Base-by-base conservation (phyloP, 2,888 invertebrate genomes). In the Imbricaverruca yamaguchii region DNA sequence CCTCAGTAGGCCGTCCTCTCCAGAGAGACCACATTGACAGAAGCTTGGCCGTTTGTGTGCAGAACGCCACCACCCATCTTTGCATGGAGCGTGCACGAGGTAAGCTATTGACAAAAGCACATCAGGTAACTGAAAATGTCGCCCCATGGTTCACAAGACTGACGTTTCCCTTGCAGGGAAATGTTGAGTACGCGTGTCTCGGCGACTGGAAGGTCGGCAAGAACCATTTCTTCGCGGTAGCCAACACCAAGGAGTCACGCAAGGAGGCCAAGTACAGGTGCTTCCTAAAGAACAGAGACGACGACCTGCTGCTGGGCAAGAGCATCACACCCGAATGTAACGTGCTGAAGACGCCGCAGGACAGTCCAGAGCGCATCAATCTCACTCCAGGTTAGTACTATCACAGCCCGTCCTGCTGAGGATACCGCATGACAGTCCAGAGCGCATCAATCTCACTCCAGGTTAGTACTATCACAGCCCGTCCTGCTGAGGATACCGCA, bases 211-310 rank as follows among this genome's bases (percentile, higher is more conserved):
- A 96, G 88, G 93, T 96, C 56, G 95, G 93, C 21, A 97, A 97
- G 86, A 97, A 98, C 88, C 96, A 97, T 86, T 98, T 93, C 87
- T 97, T 98, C 88, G 98, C 96, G 81, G 96, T 97, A n/a, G 95
- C 95, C 12, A 97, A 98, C 86, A 96, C 96, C 0, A 96, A 97
- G 85, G 96, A 97, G 87, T 96, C 97, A 12, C 91, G 97, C 85
- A 94, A 94, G 87, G 96, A 98, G 87, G 96, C 97, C 87, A 94
- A 94, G 86, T 98, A 96, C 87, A 91, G 97, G 69, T 98, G 98
- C 86, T 95, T 98, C 87, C 89, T 97, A 80, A 95, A 95, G 86
- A 96, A 97, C 90, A 91, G 96, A 86, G 96, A 97, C 87, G 96
- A 97, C 86, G 96, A 96, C 88, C 89, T 95, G 53, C 96, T 93